Evolutionary conservation across 2,888 invertebrate genomes (phyloP).

Genomic region (Esperia sulphurella): DNA sequence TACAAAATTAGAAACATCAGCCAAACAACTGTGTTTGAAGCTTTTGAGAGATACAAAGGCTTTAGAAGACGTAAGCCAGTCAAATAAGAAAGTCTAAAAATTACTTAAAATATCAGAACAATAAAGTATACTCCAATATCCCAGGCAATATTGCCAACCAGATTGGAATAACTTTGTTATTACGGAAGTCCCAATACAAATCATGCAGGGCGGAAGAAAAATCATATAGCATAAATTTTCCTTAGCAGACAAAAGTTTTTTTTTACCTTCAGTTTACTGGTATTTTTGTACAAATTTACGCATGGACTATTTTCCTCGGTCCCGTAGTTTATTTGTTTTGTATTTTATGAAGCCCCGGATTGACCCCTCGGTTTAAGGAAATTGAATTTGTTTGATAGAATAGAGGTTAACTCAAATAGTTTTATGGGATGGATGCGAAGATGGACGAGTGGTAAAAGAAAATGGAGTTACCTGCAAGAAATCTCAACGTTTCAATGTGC

Average conservation of each 20-base stretch:
- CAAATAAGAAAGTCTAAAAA: background rate
- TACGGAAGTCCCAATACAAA: slow-evolving; percentile 27
- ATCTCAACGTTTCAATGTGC: no score
- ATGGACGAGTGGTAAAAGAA: no score
- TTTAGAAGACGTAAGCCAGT: background rate
- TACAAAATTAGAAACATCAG: background rate
- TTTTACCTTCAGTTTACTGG: slow-evolving; percentile 8
- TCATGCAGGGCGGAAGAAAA: slow-evolving; percentile 38
- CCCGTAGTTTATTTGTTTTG: slow-evolving; percentile 7
- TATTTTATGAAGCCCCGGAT: slow-evolving; percentile 8
- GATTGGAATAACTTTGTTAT: slow-evolving; percentile 35
- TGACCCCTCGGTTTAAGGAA: background rate
- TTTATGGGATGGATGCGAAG: no score
- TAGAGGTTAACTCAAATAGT: no score
- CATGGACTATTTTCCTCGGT: slow-evolving; percentile 1
- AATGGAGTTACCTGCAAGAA: no score
- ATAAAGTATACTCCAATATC: slow-evolving; percentile 30
- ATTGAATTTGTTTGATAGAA: background rate
- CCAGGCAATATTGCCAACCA: slow-evolving; percentile 31
- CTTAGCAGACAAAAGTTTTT: slow-evolving; percentile 27
- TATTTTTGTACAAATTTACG: slow-evolving; percentile 7
- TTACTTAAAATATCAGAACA: slow-evolving; percentile 12
- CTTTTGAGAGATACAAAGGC: background rate
- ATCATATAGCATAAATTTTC: slow-evolving; percentile 36
- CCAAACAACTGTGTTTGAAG: background rate